phyloP scores from a whole-genome alignment of 2,888 invertebrate genomes.

The Aethes cnicana region DNA sequence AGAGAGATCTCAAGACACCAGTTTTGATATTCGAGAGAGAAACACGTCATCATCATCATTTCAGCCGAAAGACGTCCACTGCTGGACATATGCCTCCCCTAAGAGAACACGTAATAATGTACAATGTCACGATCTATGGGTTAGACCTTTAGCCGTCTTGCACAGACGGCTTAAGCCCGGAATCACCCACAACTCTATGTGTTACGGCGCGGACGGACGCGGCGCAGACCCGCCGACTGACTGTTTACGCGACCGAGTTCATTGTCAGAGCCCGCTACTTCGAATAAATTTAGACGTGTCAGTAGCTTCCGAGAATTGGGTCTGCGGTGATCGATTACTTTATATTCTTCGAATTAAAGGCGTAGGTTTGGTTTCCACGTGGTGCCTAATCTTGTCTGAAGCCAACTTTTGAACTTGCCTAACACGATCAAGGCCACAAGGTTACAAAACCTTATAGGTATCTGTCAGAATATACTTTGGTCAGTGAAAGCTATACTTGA shows the following conservation, averaged over 20 bases:
- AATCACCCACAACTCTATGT: slow-evolving; percentile 50
- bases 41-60: too few relatives aligned
- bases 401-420: too few relatives aligned
- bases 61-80: too few relatives aligned
- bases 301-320: slow-evolving; percentile 55
- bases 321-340: slow-evolving; percentile 47
- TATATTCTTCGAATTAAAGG: slow-evolving; percentile 42
- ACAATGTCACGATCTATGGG: too few relatives aligned
- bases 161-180: slow-evolving; percentile 63
- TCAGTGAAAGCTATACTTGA: too few relatives aligned
- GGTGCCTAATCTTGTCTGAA: too few relatives aligned
- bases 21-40: too few relatives aligned
- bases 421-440: too few relatives aligned
- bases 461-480: too few relatives aligned
- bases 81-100: background rate
- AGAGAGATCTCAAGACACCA: slow-evolving; percentile 7
- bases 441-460: too few relatives aligned
- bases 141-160: too few relatives aligned
- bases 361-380: too few relatives aligned
- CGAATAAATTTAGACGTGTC: slow-evolving; percentile 72
- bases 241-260: slow-evolving; percentile 77
- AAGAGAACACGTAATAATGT: background rate
- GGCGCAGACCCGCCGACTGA: slow-evolving; percentile 72
- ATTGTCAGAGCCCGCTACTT: slow-evolving; percentile 73
- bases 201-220: slow-evolving; percentile 59